Conservation (phyloP, 2,888 invertebrate species). For the Pecten maximus region DNA sequence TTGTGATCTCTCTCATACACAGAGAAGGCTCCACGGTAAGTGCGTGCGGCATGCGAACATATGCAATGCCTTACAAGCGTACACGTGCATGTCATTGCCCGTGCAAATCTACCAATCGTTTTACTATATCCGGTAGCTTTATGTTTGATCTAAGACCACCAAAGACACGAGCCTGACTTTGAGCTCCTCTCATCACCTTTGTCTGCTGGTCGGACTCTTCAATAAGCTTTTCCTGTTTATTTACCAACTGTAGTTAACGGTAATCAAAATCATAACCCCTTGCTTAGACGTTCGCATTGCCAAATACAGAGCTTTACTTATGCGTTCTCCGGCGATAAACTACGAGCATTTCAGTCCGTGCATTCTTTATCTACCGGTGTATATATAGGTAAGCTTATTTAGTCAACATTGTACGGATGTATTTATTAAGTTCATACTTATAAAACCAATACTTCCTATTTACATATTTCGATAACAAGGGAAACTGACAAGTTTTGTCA, state of each 20-base stretch:
- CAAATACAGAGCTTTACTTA: not conserved
- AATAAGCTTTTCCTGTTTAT: not conserved
- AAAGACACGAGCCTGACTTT: not conserved
- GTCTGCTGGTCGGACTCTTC: not conserved
- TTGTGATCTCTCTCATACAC: not conserved
- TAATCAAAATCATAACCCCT: not conserved
- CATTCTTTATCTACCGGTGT: not conserved
- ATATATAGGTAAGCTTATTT: not conserved
- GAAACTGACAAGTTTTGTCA: not conserved
- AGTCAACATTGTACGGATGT: not conserved
- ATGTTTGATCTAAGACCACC: conserved; percentile 9
- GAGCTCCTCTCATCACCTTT: not conserved
- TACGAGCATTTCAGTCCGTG: not conserved
- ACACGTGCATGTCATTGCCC: conserved; percentile 29
- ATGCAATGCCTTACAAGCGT: not conserved
- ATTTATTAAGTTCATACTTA: not conserved
- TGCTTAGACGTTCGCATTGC: not conserved
- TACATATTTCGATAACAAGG: not conserved
- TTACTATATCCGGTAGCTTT: not conserved
- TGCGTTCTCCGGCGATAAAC: not conserved
- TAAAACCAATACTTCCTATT: not conserved
- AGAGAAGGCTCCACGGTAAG: not conserved
- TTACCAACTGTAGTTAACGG: not conserved
- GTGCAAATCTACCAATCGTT: not conserved
- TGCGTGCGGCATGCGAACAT: not conserved